Conservation (phyloP, 1,140 invertebrate species). For the Kradibia gibbosae region DNA sequence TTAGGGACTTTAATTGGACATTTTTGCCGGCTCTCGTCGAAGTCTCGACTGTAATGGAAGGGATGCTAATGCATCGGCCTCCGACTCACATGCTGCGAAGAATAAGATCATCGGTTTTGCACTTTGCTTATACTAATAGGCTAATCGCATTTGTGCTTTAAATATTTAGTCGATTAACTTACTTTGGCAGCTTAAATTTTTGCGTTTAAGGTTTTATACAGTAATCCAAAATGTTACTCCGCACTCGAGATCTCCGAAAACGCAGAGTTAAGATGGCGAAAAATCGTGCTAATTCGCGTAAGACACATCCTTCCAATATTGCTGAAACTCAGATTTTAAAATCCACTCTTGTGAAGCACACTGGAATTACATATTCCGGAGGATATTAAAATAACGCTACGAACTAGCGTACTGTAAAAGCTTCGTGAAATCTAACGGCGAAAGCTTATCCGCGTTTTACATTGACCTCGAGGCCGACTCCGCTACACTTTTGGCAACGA, state of each 20-base stretch:
- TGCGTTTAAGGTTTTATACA: no score
- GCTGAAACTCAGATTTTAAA: not conserved
- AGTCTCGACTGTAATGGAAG: not conserved
- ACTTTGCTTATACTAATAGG: no score
- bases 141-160: not conserved
- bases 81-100: not conserved
- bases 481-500: not conserved
- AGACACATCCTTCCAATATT: not conserved
- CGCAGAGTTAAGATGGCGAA: not conserved
- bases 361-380: not conserved
- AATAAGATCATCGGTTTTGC: slow-evolving; percentile 8
- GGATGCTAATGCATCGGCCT: not conserved
- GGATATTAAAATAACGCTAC: not conserved
- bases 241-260: not conserved
- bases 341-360: not conserved
- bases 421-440: not conserved
- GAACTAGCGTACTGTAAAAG: not conserved
- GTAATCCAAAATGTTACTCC: not conserved
- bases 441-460: not conserved
- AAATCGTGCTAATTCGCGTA: not conserved
- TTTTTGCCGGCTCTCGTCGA: slow-evolving; percentile 20
- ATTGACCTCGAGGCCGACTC: not conserved
- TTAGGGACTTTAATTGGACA: slow-evolving; percentile 39
- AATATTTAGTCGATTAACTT: not conserved
- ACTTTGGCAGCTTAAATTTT: not conserved